A percentile compares a stretch with the other conserved stretches of the same genome.
Evolutionary conservation across 2,888 invertebrate species (phyloP).

Genomic region (Caenorhabditis becei): DNA sequence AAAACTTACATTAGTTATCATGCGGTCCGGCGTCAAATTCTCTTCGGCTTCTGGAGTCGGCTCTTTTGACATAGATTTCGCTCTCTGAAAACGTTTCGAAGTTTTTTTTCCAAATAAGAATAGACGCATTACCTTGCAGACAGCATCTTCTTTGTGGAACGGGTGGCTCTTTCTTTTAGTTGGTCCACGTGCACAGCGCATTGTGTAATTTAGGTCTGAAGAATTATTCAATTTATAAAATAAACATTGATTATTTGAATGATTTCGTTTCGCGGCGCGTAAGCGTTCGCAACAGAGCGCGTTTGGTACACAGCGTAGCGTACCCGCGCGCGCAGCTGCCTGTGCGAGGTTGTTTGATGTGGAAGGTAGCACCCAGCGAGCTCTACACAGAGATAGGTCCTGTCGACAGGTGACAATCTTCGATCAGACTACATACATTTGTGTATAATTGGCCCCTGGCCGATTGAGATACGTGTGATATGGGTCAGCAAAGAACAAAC

Average conservation of each 20-base stretch:
- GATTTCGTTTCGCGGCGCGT: slow-evolving; percentile 16
- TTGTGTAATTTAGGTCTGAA: slow-evolving; percentile 2
- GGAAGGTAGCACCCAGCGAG: too few relatives aligned
- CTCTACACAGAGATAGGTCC: too few relatives aligned
- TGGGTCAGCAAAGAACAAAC: too few relatives aligned
- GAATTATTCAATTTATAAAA: background rate
- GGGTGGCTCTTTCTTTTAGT: slow-evolving; percentile 28
- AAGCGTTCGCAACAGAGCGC: slow-evolving; percentile 10
- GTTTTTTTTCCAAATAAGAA: background rate
- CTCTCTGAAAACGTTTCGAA: slow-evolving; percentile 29
- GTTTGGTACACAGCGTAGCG: background rate
- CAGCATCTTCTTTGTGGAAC: slow-evolving; percentile 3
- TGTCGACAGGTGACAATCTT: too few relatives aligned
- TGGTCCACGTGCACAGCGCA: slow-evolving; percentile 25
- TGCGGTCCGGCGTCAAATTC: slow-evolving; percentile 11
- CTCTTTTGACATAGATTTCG: slow-evolving; percentile 39
- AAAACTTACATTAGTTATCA: slow-evolving; percentile 38
- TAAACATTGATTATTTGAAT: slow-evolving; percentile 9
- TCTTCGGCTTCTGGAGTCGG: slow-evolving; percentile 21
- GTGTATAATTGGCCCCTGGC: too few relatives aligned
- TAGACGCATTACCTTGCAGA: slow-evolving; percentile 19
- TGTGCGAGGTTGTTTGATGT: too few relatives aligned
- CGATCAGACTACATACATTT: too few relatives aligned
- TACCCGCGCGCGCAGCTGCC: too few relatives aligned
- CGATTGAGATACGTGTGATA: too few relatives aligned